A percentile compares a stretch with the other conserved stretches of the same genome.
These are phyloP conservation scores for Cuniculus paca DNA, from an alignment of 2,797 vertebrate species.

Conservation along the genomic window DNA sequence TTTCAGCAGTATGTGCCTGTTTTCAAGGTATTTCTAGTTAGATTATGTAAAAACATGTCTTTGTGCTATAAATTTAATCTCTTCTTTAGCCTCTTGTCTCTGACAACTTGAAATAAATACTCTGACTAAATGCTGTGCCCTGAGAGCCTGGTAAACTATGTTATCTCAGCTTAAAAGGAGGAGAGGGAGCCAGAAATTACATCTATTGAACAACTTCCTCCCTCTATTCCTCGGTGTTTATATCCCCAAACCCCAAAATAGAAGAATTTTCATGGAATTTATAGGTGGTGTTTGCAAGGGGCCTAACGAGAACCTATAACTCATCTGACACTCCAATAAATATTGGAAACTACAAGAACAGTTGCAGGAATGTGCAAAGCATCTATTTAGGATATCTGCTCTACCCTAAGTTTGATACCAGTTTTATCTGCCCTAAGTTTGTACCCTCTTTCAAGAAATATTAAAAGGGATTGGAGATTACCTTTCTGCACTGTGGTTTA, in stretches of 20 bases:
- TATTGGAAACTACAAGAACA: conserved; percentile 35
- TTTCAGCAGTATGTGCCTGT: conserved; percentile 53
- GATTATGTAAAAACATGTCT: conserved; percentile 73
- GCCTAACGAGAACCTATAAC: conserved; percentile 61
- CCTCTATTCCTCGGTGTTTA: conserved; percentile 18
- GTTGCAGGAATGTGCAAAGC: conserved; percentile 19
- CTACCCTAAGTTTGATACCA: background rate
- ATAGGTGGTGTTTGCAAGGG: conserved; percentile 47
- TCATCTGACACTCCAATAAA: conserved; percentile 56
- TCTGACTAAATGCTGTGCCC: conserved; percentile 71
- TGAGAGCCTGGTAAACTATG: conserved; percentile 63
- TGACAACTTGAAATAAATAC: conserved; percentile 79
- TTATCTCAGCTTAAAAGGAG: conserved; percentile 68
- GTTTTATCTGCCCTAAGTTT: conserved; percentile 52
- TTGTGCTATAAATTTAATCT: conserved; percentile 77
- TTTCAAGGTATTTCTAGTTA: conserved; percentile 73
- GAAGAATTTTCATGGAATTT: conserved; percentile 62
- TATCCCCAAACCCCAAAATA: conserved; percentile 38
- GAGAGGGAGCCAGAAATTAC: conserved; percentile 64
- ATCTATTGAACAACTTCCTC: conserved; percentile 41
- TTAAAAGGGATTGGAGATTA: conserved; percentile 25
- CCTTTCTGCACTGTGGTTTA: conserved; percentile 9
- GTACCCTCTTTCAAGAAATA: conserved; percentile 22
- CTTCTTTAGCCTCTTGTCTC: conserved; percentile 63
- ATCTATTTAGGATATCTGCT: conserved; percentile 33